Evolutionary conservation across 2,113 vertebrate species (phyloP).

Genomic region (Thinocorus orbignyianus): DNA sequence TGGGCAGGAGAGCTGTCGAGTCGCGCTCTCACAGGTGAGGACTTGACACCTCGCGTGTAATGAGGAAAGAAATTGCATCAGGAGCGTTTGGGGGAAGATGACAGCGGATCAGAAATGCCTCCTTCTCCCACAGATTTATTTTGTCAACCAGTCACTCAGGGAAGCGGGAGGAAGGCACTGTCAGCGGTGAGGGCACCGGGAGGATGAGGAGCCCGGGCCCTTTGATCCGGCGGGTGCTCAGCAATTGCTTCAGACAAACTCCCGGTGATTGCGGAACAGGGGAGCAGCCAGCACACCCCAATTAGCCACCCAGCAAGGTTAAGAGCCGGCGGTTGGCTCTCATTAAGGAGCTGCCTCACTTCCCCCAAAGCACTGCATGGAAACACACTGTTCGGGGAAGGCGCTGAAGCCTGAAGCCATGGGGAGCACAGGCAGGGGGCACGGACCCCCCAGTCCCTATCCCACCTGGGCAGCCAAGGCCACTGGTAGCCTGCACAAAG

Average conservation of each 20-base stretch:
- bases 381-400: accelerated
- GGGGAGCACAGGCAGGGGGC: neutral
- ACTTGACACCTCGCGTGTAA: slow-evolving; percentile 45
- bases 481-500: neutral
- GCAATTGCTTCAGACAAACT: slow-evolving; percentile 24
- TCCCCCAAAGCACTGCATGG: neutral
- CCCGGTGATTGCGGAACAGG: neutral
- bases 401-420: accelerated
- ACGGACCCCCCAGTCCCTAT: neutral
- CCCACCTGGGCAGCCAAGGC: neutral
- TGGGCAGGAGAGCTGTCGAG: neutral
- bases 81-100: slow-evolving; percentile 59
- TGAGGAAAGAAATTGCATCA: slow-evolving; percentile 71
- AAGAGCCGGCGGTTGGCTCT: neutral
- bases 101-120: slow-evolving; percentile 69
- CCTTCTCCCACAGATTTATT: slow-evolving; percentile 62
- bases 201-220: neutral
- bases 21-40: slow-evolving; percentile 10
- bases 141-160: slow-evolving; percentile 67
- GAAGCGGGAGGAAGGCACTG: neutral
- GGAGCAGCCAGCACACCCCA: neutral
- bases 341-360: neutral
- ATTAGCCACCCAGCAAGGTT: neutral
- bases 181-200: neutral
- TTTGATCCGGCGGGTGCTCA: slow-evolving; percentile 49